Percentiles rank a stretch among this genome's conserved stretches.
These are phyloP conservation scores for Plectrocnemia conspersa DNA, from an alignment of 1,140 invertebrate species.

Conservation along the genomic window DNA sequence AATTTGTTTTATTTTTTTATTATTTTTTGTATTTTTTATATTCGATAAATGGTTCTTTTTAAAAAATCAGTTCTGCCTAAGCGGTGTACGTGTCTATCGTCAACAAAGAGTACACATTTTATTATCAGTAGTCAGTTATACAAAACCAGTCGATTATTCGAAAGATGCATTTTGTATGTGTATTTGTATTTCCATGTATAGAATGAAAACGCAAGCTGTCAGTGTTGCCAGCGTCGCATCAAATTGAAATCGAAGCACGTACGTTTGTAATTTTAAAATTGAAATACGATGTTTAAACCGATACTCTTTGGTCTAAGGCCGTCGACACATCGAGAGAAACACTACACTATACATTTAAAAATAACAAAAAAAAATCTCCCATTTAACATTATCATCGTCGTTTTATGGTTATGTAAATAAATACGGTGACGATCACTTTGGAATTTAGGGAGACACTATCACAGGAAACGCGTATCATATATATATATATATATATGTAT, in stretches of 20 bases:
- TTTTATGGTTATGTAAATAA: slow-evolving; percentile 8
- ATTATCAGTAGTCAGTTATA: slow-evolving; percentile 25
- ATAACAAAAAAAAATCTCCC: slow-evolving; percentile 14
- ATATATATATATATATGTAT: slow-evolving; percentile 1
- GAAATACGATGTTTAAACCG: too few relatives aligned
- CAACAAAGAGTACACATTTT: slow-evolving; percentile 29
- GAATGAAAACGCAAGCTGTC: too few relatives aligned
- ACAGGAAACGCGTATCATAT: slow-evolving; percentile 7
- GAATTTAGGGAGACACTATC: slow-evolving; percentile 16
- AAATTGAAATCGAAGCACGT: slow-evolving; percentile 16
- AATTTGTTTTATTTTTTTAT: slow-evolving; percentile 26
- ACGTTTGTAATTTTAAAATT: too few relatives aligned
- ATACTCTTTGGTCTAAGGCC: slow-evolving; percentile 10
- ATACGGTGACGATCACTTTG: slow-evolving; percentile 16
- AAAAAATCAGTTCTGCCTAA: slow-evolving; percentile 10
- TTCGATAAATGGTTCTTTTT: background rate
- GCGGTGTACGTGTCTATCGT: slow-evolving; percentile 27
- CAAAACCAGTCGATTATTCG: background rate
- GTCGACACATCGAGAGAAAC: slow-evolving; percentile 8
- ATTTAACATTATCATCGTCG: slow-evolving; percentile 10
- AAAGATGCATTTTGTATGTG: background rate
- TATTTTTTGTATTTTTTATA: slow-evolving; percentile 19
- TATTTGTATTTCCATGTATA: background rate
- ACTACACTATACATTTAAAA: slow-evolving; percentile 18
- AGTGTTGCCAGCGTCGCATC: slow-evolving; percentile 3